These are phyloP conservation scores for Patella depressa DNA, from an alignment of 2,888 invertebrate genomes.

Conservation along the genomic window DNA sequence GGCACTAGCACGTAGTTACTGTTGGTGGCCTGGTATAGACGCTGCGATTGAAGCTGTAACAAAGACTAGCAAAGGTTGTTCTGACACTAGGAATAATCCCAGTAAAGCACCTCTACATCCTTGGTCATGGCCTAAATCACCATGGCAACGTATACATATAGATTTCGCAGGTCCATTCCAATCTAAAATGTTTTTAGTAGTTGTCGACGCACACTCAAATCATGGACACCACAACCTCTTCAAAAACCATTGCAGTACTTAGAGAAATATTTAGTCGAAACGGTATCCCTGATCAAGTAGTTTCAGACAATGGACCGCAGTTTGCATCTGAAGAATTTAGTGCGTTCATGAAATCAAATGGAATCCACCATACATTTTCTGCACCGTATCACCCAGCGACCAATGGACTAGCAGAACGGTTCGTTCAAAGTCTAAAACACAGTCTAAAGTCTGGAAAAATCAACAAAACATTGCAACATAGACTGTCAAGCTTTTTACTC, in stretches of 20 bases:
- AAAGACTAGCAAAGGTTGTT: conserved; percentile 29
- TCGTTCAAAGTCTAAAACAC: conserved; percentile 16
- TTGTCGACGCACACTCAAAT: conserved; percentile 66
- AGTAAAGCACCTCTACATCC: conserved; percentile 35
- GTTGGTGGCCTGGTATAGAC: conserved; percentile 48
- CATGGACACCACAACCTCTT: conserved; percentile 34
- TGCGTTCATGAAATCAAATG: conserved; percentile 39
- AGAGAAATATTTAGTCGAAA: conserved; percentile 40
- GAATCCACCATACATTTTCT: conserved; percentile 28
- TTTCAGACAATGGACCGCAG: conserved; percentile 63
- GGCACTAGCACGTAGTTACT: conserved; percentile 41
- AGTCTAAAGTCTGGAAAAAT: not conserved
- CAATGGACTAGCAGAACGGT: conserved; percentile 57
- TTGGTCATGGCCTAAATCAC: conserved; percentile 46
- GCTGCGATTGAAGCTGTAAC: conserved; percentile 40
- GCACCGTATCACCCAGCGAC: conserved; percentile 55
- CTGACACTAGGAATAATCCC: conserved; percentile 35
- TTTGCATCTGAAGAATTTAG: conserved; percentile 52
- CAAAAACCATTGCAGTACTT: conserved; percentile 40
- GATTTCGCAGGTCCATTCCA: conserved; percentile 70
- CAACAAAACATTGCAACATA: not conserved
- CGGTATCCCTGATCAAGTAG: conserved; percentile 54
- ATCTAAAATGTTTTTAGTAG: conserved; percentile 55
- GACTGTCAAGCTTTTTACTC: not conserved
- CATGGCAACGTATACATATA: conserved; percentile 68